Conservation (phyloP, 2,797 vertebrate species). For the Calcarius lapponicus region DNA sequence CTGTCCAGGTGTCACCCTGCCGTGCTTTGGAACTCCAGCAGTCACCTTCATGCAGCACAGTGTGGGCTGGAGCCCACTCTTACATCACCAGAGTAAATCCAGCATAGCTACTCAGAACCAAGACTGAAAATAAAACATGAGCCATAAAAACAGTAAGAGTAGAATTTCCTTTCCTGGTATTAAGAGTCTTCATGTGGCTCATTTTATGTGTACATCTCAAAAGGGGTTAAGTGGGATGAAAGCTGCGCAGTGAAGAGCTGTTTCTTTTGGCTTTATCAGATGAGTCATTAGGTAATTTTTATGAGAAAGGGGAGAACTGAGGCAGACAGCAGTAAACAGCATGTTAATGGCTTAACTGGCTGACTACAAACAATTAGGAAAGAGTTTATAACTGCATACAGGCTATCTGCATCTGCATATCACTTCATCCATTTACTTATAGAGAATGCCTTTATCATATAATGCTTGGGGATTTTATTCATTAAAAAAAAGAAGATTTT, state of each 20-base stretch:
- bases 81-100: not conserved
- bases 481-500: not conserved
- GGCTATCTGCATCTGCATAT: not conserved
- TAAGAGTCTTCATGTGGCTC: not conserved
- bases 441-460: not conserved
- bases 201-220: not conserved
- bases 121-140: not conserved
- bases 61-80: not conserved
- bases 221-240: not conserved
- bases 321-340: not conserved
- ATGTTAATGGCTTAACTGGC: not conserved
- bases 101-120: not conserved
- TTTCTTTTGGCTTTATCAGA: not conserved
- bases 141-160: not conserved
- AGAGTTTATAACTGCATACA: not conserved
- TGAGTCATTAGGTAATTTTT: not conserved
- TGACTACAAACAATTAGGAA: not conserved
- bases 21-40: not conserved
- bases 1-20: not conserved
- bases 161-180: not conserved
- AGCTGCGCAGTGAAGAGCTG: not conserved
- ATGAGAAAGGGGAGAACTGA: not conserved
- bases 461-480: fast-evolving
- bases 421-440: not conserved
- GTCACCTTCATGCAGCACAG: not conserved